A percentile compares a stretch with the other conserved stretches of the same genome.
These are phyloP conservation scores for Tinea trinotella DNA, from an alignment of 2,888 invertebrate species.

Conservation along the genomic window DNA sequence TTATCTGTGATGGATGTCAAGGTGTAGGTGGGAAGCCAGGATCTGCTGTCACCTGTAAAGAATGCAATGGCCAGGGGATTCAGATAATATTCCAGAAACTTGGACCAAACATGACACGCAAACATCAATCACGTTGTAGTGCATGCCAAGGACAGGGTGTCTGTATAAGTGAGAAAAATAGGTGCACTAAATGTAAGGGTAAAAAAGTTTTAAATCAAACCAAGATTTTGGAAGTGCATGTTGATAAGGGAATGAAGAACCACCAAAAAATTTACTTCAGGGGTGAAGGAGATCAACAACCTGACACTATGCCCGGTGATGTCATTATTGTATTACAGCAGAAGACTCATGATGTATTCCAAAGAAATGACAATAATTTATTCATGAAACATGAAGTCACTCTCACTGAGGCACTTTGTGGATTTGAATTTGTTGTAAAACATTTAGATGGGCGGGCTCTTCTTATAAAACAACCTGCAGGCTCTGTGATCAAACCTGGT, in stretches of 20 bases:
- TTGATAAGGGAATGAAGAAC: slow-evolving; percentile 92
- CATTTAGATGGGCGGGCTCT: slow-evolving; percentile 92
- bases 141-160: slow-evolving; percentile 80
- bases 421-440: slow-evolving; percentile 86
- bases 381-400: slow-evolving; percentile 82
- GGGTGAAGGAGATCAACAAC: slow-evolving; percentile 93
- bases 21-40: slow-evolving; percentile 85
- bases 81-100: slow-evolving; percentile 82
- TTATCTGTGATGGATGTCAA: slow-evolving; percentile 82
- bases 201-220: slow-evolving; percentile 87
- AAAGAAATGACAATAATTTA: slow-evolving; percentile 82
- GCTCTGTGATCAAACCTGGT: slow-evolving; percentile 88
- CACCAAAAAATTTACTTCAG: slow-evolving; percentile 88
- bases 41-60: slow-evolving; percentile 75
- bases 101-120: slow-evolving; percentile 75
- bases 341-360: slow-evolving; percentile 84
- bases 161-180: slow-evolving; percentile 84
- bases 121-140: slow-evolving; percentile 74
- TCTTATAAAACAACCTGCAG: slow-evolving; percentile 82
- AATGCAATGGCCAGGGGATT: slow-evolving; percentile 84
- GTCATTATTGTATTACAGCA: slow-evolving; percentile 89
- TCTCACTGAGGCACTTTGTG: slow-evolving; percentile 92
- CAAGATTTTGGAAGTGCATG: slow-evolving; percentile 88
- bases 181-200: slow-evolving; percentile 86
- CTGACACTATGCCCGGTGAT: slow-evolving; percentile 89